Base-by-base conservation (phyloP, 2,888 invertebrate species). In the Cerastis rubricosa region DNA sequence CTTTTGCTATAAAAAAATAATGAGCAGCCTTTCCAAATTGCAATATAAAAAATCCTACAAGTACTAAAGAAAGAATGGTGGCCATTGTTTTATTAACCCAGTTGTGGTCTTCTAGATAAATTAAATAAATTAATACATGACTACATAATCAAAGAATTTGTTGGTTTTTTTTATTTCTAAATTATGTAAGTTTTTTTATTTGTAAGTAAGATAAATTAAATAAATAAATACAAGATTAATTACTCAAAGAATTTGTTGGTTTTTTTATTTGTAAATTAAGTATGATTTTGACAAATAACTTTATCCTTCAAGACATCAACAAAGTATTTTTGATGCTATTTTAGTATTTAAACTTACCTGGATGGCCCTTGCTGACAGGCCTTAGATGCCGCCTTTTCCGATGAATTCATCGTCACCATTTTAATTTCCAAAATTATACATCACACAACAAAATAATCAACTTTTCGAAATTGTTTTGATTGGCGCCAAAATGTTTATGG, bases 391-490 rank as follows among this genome's bases (percentile, higher is more conserved):
- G 95, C 93, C 96, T 97, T 97, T 78, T 97, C 97, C 22, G 95
- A 93, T 82, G 96, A 96, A 84, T 96, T 97, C 96, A 97, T 97
- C 89, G 97, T 97, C 91, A 97, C 97, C 97, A 97, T 97, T 94
- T 92, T 96, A 93, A 91, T 89, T 86, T 84, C 74, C 83, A 87
- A 87, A 80, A 78, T 75, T 83, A 81, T 81, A 82, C 86, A 87
- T 85, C 68, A 72, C 86, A 84, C 83, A 76, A 35, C 1, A 69
- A 78, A 83, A 83, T 51, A 67, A 19, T 47, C 19, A 79, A 78
- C 66, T 78, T 35, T 5, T 59, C 4, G 12, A 71, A 71, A 85
- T 70, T 85, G 51, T 83, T 80, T 78, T 68, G 68, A 66, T 83
- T 81, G 74, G 85, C 87, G 83, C 87, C 85, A 84, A 87, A 77